Evolutionary conservation across 2,113 vertebrate species (phyloP).

Genomic region (Greenwoodochromis staneri): DNA sequence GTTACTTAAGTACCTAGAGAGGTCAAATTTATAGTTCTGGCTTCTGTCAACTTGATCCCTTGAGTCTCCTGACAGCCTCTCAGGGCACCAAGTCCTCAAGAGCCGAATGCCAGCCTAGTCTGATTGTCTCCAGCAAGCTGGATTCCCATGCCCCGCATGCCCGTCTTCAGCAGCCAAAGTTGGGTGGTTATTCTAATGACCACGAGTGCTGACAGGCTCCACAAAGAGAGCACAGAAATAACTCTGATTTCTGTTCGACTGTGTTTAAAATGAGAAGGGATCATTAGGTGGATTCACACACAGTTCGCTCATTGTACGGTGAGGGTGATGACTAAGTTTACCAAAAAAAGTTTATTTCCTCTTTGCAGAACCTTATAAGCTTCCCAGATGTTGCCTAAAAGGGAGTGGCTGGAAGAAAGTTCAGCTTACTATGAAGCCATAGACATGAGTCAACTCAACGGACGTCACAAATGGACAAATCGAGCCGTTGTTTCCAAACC

Average conservation of each 20-base stretch:
- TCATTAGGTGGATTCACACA: background rate
- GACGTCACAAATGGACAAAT: background rate
- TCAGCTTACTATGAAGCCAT: background rate
- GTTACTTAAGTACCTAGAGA: background rate
- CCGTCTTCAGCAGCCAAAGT: background rate
- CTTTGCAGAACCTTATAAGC: conserved; percentile 1
- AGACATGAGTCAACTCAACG: conserved; percentile 17
- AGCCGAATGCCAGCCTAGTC: background rate
- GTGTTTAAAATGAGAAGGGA: background rate
- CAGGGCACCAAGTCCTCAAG: background rate
- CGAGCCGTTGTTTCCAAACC: background rate
- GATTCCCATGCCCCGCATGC: conserved; percentile 21
- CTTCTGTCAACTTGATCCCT: background rate
- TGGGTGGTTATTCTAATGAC: conserved; percentile 24
- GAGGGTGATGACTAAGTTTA: background rate
- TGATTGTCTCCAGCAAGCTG: background rate
- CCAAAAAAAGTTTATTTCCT: background rate
- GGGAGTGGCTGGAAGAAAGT: background rate
- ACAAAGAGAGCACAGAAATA: conserved; percentile 25
- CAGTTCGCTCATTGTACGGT: background rate
- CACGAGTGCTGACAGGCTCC: background rate
- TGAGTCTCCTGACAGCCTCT: background rate
- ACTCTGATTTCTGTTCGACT: background rate
- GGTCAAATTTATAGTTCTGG: background rate
- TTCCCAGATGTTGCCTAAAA: background rate